A percentile compares a stretch with the other conserved stretches of the same genome.
Conservation (phyloP, 2,797 vertebrate species). For the Malacoctenus gilli region DNA sequence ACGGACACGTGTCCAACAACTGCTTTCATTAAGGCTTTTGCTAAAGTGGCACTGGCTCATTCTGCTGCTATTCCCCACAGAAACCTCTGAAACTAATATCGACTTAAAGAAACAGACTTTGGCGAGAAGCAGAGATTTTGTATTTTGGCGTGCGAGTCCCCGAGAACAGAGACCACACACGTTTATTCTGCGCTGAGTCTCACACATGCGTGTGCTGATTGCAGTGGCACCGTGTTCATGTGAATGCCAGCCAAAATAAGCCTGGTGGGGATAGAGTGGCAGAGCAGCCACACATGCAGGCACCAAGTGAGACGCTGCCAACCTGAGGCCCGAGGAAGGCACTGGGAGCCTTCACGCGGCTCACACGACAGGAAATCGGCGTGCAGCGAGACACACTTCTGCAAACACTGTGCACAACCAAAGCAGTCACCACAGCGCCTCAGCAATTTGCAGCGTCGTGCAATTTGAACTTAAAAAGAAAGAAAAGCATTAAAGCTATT, state of each 20-base stretch:
- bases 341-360: constrained; percentile 40
- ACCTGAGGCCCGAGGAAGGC: constrained; percentile 38
- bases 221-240: constrained; percentile 33
- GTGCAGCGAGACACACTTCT: constrained; percentile 36
- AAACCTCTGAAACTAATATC: constrained; percentile 38
- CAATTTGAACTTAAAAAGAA: constrained; percentile 16
- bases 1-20: no score
- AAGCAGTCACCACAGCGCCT: constrained; percentile 13
- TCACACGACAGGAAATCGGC: constrained; percentile 36
- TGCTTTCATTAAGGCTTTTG: no score
- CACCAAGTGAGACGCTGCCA: constrained; percentile 54
- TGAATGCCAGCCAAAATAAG: constrained; percentile 56
- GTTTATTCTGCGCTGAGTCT: constrained; percentile 12
- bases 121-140: constrained; percentile 41
- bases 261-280: constrained; percentile 34
- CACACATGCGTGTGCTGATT: constrained; percentile 26
- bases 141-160: constrained; percentile 43
- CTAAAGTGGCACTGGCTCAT: no score
- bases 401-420: constrained; percentile 29
- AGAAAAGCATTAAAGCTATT: constrained; percentile 17
- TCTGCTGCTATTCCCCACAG: constrained; percentile 43
- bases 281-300: constrained; percentile 10
- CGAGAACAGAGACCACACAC: constrained; percentile 44
- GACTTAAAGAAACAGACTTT: constrained; percentile 35
- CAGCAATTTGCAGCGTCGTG: constrained; percentile 7